Conservation (phyloP, 2,888 invertebrate species). For the Chrysodeixis includens region DNA sequence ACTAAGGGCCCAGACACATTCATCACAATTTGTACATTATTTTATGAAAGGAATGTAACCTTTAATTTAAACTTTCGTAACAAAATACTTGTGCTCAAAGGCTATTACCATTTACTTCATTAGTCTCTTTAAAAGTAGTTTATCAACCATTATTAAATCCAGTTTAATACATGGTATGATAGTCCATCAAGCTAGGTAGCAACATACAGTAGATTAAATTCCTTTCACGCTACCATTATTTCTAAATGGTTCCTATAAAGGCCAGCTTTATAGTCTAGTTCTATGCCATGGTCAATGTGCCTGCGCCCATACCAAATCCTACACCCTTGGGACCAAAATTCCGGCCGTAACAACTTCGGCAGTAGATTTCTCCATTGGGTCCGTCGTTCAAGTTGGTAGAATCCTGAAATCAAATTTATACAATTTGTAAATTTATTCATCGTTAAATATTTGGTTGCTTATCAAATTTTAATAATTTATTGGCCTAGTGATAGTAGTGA, state of each 20-base stretch:
- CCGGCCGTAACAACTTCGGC: constrained; percentile 96
- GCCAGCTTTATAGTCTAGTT: constrained; percentile 80
- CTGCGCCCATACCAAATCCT: constrained; percentile 97
- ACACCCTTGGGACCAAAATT: constrained; percentile 96
- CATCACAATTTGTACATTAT: constrained; percentile 84
- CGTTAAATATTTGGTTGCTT: too few species aligned
- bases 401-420: constrained; percentile 87
- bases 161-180: constrained; percentile 88
- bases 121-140: constrained; percentile 79
- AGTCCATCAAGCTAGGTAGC: constrained; percentile 72
- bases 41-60: constrained; percentile 89
- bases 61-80: constrained; percentile 88
- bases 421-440: too few species aligned
- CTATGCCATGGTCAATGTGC: constrained; percentile 96
- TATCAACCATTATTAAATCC: constrained; percentile 89
- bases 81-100: constrained; percentile 81
- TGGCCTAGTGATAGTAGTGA: too few species aligned
- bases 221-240: constrained; percentile 82
- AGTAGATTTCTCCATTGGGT: constrained; percentile 98
- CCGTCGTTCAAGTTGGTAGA: constrained; percentile 97
- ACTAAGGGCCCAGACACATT: constrained; percentile 89
- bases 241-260: constrained; percentile 79
- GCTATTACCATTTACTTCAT: constrained; percentile 72
- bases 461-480: too few species aligned
- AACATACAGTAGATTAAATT: constrained; percentile 79